Percentiles rank a stretch among this genome's conserved stretches.
phyloP scores from a whole-genome alignment of 2,113 vertebrate species.

The Hyla sarda region DNA sequence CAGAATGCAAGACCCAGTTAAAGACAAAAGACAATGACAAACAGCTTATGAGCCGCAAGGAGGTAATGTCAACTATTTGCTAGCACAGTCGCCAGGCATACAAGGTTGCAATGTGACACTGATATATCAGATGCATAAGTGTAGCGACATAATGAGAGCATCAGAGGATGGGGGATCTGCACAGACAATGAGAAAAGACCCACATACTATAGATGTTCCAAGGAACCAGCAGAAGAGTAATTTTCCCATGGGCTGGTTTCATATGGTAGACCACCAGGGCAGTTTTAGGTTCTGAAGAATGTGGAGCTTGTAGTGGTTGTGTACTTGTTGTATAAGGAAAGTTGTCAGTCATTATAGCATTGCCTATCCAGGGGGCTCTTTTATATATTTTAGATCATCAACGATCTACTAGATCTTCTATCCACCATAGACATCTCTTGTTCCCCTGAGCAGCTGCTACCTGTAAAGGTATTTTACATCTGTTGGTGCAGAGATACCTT shows the following conservation, averaged over 20 bases:
- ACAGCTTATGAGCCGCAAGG: conserved; percentile 40
- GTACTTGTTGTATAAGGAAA: background rate
- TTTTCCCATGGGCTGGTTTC: background rate
- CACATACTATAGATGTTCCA: background rate
- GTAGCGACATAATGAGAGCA: conserved; percentile 52
- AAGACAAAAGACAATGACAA: conserved; percentile 39
- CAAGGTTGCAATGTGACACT: conserved; percentile 41
- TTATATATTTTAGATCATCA: no score
- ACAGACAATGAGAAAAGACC: background rate
- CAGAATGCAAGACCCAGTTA: background rate
- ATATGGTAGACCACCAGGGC: background rate
- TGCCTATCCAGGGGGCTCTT: no score
- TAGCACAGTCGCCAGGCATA: background rate
- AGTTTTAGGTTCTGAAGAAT: background rate
- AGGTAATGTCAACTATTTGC: conserved; percentile 36
- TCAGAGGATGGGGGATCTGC: background rate
- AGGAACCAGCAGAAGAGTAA: background rate
- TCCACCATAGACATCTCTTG: no score
- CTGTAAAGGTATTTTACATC: no score
- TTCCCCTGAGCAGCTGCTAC: no score
- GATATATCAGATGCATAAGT: conserved; percentile 43
- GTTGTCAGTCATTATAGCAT: background rate
- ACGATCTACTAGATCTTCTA: no score
- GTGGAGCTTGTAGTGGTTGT: background rate
- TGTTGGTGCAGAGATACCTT: no score